Base-by-base conservation (phyloP, 2,113 vertebrate species). In the Marcusenius ussheri region DNA sequence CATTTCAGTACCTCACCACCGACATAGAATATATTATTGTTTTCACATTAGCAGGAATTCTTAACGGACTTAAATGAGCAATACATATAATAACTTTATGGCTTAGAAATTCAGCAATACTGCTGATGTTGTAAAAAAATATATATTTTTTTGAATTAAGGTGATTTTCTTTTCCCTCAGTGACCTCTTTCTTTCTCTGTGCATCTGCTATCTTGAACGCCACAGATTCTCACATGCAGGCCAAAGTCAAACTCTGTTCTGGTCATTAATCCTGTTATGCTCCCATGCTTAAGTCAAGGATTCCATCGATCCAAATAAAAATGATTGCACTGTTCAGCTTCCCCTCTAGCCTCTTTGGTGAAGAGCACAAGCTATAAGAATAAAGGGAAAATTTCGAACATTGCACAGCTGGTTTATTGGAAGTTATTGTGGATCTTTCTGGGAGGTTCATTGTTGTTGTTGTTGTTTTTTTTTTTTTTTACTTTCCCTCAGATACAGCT, bases 171-270 rank as follows among this genome's bases (percentile, higher is more conserved):
- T 89, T 92, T 92, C 89, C 58, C 91, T 90, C 89, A 15, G 74
- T 35, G 35, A 80, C 27, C 70, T 31, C 66, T 35, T 77, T 35
- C 70, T 35, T 77, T 77, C 70, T 35, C 70, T 35, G 27, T 39
- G 45, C 42, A 90, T 92, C 91, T 90, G 91, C 92, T 90, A 93
- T 88, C 58, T 93, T 93, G 89, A 91, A 92, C 88, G 17, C 92
- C 94, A 94, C 95, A 93, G 95, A 74, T 88, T 35, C 91, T 90
- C 93, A 93, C 93, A 95, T 92, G 92, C 91, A 94, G 94, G 93
- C 91, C 90, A 92, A 93, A 93, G 93, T 92, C 90, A 93, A 93
- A 93, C 93, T 92, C 92, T 89, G 80, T 89, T 92, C 90, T 80
- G 92, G 94, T 93, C 93, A 92, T 95, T 94, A 95, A 94, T 95